Evolutionary conservation across 2,113 vertebrate genomes (phyloP).

Genomic region (Ptychochromis oligacanthus): DNA sequence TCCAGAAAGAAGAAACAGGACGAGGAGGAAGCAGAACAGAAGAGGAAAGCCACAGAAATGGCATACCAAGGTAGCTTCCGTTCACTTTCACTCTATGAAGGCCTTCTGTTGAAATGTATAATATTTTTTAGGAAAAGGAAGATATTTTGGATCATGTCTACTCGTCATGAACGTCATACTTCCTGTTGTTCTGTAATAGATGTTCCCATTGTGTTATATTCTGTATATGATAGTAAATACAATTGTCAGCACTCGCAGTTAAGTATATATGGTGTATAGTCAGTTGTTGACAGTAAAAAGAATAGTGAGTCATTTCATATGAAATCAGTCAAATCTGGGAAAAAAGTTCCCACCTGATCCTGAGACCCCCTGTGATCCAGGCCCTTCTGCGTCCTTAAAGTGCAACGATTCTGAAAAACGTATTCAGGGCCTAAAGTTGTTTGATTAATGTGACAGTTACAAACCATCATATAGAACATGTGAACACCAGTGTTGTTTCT

Average conservation of each 20-base stretch:
- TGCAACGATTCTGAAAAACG: too few relatives aligned
- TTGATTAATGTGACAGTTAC: too few relatives aligned
- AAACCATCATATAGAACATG: too few relatives aligned
- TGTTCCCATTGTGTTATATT: background rate
- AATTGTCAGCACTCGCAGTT: background rate
- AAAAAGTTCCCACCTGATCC: background rate
- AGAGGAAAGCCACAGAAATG: conserved; percentile 93
- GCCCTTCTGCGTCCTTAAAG: too few relatives aligned
- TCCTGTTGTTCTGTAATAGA: background rate
- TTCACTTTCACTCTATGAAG: background rate
- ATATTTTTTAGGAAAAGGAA: background rate
- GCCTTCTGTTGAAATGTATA: background rate
- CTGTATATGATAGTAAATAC: background rate
- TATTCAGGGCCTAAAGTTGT: too few relatives aligned
- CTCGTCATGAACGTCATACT: background rate
- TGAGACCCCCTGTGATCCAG: conserved; percentile 1
- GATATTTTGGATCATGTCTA: background rate
- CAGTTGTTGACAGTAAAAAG: background rate
- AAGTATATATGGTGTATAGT: background rate
- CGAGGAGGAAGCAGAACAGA: conserved; percentile 96
- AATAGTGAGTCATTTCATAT: background rate
- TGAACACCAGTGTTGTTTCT: too few relatives aligned
- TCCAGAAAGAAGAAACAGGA: conserved; percentile 95
- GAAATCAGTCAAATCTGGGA: background rate
- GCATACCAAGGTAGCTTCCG: conserved; percentile 90